phyloP scores from a whole-genome alignment of 2,113 vertebrate species.

The human region DNA sequence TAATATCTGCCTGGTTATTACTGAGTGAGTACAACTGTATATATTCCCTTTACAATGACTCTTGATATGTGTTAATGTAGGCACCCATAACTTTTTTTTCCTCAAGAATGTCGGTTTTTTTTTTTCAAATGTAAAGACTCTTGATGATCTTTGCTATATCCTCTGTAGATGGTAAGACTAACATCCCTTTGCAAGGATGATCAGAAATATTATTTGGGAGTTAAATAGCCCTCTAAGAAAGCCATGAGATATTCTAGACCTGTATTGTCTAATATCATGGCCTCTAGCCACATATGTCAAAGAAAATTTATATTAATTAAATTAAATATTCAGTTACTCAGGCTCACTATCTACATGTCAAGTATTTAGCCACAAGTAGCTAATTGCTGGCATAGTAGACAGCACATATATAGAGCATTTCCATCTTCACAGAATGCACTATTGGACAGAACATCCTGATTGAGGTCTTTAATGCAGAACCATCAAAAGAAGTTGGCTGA shows the following conservation, averaged over 20 bases:
- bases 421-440: not conserved
- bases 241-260: not conserved
- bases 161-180: not conserved
- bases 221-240: not conserved
- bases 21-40: not conserved
- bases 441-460: not conserved
- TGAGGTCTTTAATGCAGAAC: not conserved
- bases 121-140: not conserved
- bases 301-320: too few species aligned
- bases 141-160: not conserved
- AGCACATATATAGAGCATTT: not conserved
- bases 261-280: too few species aligned
- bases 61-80: not conserved
- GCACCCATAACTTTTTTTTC: not conserved
- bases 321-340: too few species aligned
- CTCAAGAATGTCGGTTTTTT: not conserved
- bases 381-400: not conserved
- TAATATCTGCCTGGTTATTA: not conserved
- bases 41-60: not conserved
- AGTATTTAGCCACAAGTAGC: not conserved
- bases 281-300: too few species aligned
- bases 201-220: not conserved
- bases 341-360: too few species aligned
- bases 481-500: not conserved
- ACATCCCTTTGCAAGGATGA: not conserved